A percentile compares a stretch with the other conserved stretches of the same genome.
phyloP scores from a whole-genome alignment of 2,113 vertebrate genomes.

The Chaenogobius annularis region DNA sequence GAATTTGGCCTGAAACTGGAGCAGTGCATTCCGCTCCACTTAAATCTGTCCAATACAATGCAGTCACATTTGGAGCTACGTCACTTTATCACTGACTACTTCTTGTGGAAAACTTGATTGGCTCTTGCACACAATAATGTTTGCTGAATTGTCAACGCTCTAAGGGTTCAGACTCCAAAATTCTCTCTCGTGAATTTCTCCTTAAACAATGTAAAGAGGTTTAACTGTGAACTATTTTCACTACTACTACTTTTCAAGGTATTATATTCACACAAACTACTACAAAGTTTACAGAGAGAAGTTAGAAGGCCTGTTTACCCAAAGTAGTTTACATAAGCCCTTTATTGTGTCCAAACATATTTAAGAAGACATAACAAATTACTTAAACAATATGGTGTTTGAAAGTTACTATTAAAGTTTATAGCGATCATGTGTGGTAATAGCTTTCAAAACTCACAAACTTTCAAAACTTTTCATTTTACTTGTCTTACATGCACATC shows the following conservation, averaged over 20 bases:
- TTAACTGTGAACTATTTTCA: not conserved
- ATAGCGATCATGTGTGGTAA: conserved; percentile 26
- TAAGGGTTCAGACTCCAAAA: conserved; percentile 5
- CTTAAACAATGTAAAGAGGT: not conserved
- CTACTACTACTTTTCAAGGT: not conserved
- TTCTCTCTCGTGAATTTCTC: conserved; percentile 13
- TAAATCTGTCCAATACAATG: conserved; percentile 63
- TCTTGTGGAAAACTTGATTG: conserved; percentile 12
- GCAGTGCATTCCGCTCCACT: conserved; percentile 71
- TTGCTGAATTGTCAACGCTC: conserved; percentile 1
- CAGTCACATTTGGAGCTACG: conserved; percentile 27
- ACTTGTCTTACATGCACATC: too few species aligned
- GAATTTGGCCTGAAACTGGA: conserved; percentile 46
- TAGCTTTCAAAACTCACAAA: conserved; percentile 3
- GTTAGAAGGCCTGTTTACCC: not conserved
- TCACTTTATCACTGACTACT: conserved; percentile 26
- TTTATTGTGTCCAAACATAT: not conserved
- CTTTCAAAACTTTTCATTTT: too few species aligned
- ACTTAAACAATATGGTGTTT: not conserved
- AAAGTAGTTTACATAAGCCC: not conserved
- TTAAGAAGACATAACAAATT: not conserved
- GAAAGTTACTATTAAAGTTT: not conserved
- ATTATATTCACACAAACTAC: not conserved
- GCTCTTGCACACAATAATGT: conserved; percentile 12
- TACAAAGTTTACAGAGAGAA: not conserved